Evolutionary conservation across 2,888 invertebrate genomes (phyloP), one percentile per base, ranked within the genome.

Genomic region (Eurytoma adleriae): DNA sequence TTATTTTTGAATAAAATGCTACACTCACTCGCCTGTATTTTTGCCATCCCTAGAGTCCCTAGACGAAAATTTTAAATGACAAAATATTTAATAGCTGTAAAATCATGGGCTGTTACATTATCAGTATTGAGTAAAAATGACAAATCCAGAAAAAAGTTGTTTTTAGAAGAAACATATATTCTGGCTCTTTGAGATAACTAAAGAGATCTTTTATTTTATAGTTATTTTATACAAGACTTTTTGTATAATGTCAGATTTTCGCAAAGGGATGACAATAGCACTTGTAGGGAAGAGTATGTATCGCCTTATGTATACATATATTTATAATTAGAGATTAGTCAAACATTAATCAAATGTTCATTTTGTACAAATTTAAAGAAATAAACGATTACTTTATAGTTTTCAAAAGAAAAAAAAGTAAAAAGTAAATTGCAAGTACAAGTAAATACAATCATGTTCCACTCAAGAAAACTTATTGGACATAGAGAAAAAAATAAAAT

Each of bases 381-480:
- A 72, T 68, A 48, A 76, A 10, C 52, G 24, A 70, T 12, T 74
- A 67, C 54, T 70, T 14, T 13, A 54, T 40, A 40, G 40, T 7
- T 40, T 59, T 71, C 56, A 40, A 74, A 72, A 66, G 59, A 78
- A 78, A 64, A 54, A 78, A 81, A 67, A 81, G 20, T 56, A 30
- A 30, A 30, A 40, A 40, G 24, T 78, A 50, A 16, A 52, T 64
- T 61, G 71, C 40, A 79, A 79, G 50, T 69, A 77, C 78, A 77
- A 69, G 75, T 77, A 78, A 40, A 52, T 59, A 50, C 57, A 59
- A 78, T 80, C 78, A 76, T 78, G 66, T 75, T 78, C 61, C 78
- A 82, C 71, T 76, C 75, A 75, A 78, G 67, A 74, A 78, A 82
- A 79, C 50, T 61, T 73, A 69, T 30, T 40, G 40, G 59, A 30